Evolutionary conservation across 2,797 vertebrate genomes (phyloP).

Genomic region (Pantherophis vulpinus): DNA sequence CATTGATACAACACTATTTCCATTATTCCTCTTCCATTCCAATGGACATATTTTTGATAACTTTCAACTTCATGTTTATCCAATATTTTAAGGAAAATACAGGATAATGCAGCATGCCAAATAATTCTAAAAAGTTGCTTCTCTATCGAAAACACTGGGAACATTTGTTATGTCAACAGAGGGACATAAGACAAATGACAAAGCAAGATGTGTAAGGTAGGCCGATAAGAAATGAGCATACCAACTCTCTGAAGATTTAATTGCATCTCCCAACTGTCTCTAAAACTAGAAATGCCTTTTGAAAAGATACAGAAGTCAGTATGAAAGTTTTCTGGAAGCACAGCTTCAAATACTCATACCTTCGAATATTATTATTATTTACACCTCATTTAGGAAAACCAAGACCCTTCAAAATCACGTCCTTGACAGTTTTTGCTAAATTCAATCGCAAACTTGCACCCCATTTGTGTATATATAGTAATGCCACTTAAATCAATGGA

Average conservation of each 20-base stretch:
- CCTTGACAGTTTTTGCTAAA: background rate
- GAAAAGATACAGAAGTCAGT: slow-evolving; percentile 22
- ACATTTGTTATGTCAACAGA: slow-evolving; percentile 18
- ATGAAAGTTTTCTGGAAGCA: slow-evolving; percentile 36
- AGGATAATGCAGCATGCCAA: slow-evolving; percentile 27
- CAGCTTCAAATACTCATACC: slow-evolving; percentile 20
- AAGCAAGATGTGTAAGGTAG: slow-evolving; percentile 3
- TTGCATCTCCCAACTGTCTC: slow-evolving; percentile 19
- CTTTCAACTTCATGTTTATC: slow-evolving; percentile 35
- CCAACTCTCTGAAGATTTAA: background rate
- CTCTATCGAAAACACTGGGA: slow-evolving; percentile 30
- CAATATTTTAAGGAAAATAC: slow-evolving; percentile 35
- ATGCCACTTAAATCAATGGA: slow-evolving; percentile 6
- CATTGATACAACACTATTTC: background rate
- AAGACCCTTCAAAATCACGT: background rate
- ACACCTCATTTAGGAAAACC: background rate
- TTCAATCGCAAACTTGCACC: background rate
- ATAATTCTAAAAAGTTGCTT: background rate
- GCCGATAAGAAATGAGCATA: background rate
- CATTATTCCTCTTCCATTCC: background rate
- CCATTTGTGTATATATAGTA: background rate
- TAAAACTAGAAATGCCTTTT: slow-evolving; percentile 9
- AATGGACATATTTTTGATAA: slow-evolving; percentile 41
- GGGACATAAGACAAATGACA: background rate
- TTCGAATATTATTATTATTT: slow-evolving; percentile 28